Percentiles rank a stretch among this genome's conserved stretches.
Conservation (phyloP, 2,797 vertebrate genomes). For the Hipposideros larvatus region DNA sequence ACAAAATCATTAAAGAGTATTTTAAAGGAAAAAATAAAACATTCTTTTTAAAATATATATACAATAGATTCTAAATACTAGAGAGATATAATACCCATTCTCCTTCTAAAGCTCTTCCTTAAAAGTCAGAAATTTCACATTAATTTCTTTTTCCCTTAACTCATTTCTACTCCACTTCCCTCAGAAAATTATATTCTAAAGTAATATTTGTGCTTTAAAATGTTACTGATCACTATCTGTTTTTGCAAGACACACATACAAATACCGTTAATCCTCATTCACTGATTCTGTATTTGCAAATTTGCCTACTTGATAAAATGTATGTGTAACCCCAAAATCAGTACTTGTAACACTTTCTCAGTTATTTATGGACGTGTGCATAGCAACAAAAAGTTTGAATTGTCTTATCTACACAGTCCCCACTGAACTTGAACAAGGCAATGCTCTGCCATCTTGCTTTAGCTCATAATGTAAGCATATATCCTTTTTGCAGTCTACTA, state of each 20-base stretch:
- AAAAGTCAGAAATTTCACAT: neutral
- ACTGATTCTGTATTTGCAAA: neutral
- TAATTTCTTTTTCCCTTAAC: neutral
- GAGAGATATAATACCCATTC: neutral
- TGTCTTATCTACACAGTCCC: neutral
- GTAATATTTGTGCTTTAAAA: neutral
- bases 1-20: too few species aligned
- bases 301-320: neutral
- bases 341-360: neutral
- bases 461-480: neutral
- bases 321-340: neutral
- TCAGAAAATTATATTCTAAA: neutral
- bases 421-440: neutral
- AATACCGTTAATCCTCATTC: neutral
- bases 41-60: neutral
- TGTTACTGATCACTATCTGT: neutral
- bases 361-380: neutral
- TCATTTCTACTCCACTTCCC: neutral
- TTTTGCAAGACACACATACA: constrained; percentile 5
- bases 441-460: neutral
- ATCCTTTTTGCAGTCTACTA: neutral
- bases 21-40: neutral
- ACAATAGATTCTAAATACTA: neutral
- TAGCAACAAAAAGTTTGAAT: neutral
- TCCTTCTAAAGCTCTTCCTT: neutral